Percentiles rank a stretch among this genome's conserved stretches.
These are phyloP conservation scores for Cryptosula pallasiana DNA, from an alignment of 2,888 invertebrate species.

Conservation along the genomic window DNA sequence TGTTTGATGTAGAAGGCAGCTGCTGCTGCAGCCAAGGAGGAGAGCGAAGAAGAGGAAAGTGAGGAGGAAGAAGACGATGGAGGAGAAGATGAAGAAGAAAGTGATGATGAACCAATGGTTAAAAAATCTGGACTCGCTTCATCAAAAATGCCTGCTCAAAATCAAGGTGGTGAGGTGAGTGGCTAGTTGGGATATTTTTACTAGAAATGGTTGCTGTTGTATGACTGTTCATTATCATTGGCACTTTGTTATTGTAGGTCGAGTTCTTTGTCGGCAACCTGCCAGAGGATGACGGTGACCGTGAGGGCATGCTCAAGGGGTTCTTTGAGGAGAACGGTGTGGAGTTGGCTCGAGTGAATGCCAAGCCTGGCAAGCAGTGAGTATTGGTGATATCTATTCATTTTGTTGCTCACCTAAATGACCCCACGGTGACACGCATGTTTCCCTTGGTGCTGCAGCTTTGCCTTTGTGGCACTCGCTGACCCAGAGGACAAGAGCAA, in stretches of 20 bases:
- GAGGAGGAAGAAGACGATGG: conserved; percentile 5
- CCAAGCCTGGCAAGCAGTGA: background rate
- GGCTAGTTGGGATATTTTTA: background rate
- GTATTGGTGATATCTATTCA: too few species aligned
- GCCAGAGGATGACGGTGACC: conserved; percentile 2
- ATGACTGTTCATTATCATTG: background rate
- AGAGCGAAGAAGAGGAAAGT: background rate
- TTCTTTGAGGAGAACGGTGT: background rate
- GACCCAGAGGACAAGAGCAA: background rate
- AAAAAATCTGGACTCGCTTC: background rate
- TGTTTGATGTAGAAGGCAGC: conserved; percentile 15
- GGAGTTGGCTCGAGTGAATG: background rate
- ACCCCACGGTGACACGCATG: too few species aligned
- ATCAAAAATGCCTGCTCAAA: background rate
- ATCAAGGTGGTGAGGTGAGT: background rate
- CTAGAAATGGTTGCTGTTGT: background rate
- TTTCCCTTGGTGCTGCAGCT: too few species aligned
- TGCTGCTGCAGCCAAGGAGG: conserved; percentile 8
- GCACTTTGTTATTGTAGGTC: background rate
- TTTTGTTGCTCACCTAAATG: too few species aligned
- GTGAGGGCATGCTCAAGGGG: background rate
- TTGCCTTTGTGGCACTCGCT: background rate
- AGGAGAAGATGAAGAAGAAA: conserved; percentile 15
- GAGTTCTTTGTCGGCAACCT: background rate
- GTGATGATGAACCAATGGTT: background rate